These are phyloP conservation scores for Clarias magur DNA, from an alignment of 2,113 vertebrate genomes.

Conservation along the genomic window DNA sequence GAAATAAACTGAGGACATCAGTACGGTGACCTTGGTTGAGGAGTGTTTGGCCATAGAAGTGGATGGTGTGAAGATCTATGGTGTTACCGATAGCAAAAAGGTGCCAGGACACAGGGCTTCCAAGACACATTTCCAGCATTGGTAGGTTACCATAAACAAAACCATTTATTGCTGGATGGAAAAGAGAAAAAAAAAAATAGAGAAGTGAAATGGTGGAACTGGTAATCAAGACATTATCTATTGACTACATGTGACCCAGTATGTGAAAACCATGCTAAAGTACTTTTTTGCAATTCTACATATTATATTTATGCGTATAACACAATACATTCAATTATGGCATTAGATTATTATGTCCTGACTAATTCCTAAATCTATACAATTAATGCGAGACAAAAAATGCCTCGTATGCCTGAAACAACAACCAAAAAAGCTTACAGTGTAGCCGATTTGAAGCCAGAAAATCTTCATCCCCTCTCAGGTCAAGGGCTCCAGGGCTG, in stretches of 20 bases:
- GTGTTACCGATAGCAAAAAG: conserved; percentile 91
- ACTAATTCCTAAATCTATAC: neutral
- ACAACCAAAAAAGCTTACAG: conserved; percentile 67
- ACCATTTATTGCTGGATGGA: conserved; percentile 83
- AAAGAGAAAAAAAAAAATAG: no score
- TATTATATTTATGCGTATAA: neutral
- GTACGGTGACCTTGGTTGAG: conserved; percentile 82
- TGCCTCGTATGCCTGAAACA: neutral
- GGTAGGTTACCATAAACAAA: conserved; percentile 90
- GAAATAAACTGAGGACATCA: conserved; percentile 87
- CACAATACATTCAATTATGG: neutral
- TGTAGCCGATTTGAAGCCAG: conserved; percentile 88
- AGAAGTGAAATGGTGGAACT: neutral
- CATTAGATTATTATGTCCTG: neutral
- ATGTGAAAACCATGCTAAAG: no score
- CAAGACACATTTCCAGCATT: conserved; percentile 77
- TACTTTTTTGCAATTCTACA: no score
- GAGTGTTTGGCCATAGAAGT: conserved; percentile 91
- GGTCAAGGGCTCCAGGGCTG: conserved; percentile 71
- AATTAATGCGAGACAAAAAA: neutral
- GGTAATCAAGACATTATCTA: neutral
- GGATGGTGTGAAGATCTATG: conserved; percentile 88
- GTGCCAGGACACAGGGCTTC: conserved; percentile 82
- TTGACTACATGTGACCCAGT: neutral
- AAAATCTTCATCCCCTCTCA: conserved; percentile 79